Base-by-base conservation (phyloP, 2,797 vertebrate species). In the Oreortyx pictus region DNA sequence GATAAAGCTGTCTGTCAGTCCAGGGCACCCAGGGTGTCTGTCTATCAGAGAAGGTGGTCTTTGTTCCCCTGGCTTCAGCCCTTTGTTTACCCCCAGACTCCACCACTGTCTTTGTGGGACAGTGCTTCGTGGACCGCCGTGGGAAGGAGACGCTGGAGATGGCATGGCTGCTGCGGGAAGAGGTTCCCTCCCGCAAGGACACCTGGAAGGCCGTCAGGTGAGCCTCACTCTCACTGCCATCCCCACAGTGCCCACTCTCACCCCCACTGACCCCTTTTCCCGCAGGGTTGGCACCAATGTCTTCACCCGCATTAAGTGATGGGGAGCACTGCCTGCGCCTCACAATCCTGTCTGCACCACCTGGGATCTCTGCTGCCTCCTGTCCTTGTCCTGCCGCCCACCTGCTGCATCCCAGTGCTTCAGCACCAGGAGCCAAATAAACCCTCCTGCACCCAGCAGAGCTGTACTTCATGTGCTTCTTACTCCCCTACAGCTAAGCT, bases 171-270 rank as follows among this genome's bases (percentile, higher is more conserved):
- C 23, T 91, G 35, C 1, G 2, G 31, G 75, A 94, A 90, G 88
- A 87, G 37, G 56, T 82, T 13, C 16, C 9, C 0, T 72, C 46
- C 27, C 71, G 6, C 41, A 82, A 14, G 24, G 72, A 87, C 1
- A 2, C 22, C 17, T 94, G 90, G 82, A 89, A 59, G 54, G 72
- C 82, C 22, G 89, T 88, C 33, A 68, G 89, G 82, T 92, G 49
- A 88, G 74, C 3, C 3, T 5, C 17, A 6, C 1, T 8, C 11
- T 20, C n/a, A 16, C 23, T 20, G 20, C 27, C 4, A 1, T 7
- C 14, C 33, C 31, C 1, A 0, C 16, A 23, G 35, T 9, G 17
- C 39, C 41, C 9, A 1, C 14, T 65, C 5, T 6, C 5, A 33
- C 14, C 10, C 50, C 13, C 46, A 25, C 56, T 91, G 50, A 91